Evolutionary conservation across 2,113 vertebrate genomes (phyloP).

Genomic region (Aythya baeri): DNA sequence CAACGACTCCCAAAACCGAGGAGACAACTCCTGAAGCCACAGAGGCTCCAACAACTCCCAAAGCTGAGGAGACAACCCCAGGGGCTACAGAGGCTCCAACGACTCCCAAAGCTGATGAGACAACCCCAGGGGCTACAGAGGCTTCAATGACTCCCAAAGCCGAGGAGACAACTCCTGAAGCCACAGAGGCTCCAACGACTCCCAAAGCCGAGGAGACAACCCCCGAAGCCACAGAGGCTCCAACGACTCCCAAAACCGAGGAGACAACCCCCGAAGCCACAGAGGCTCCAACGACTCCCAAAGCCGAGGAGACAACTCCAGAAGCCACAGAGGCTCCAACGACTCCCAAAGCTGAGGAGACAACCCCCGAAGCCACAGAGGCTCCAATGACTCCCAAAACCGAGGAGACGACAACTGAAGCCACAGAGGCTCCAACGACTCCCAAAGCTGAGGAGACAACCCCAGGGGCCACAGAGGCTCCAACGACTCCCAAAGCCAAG

Average conservation of each 20-base stretch:
- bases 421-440: neutral
- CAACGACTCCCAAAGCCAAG: neutral
- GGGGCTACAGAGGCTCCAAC: neutral
- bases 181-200: too few species aligned
- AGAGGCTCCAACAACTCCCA: fast-evolving
- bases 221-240: neutral
- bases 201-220: neutral
- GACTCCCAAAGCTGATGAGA: neutral
- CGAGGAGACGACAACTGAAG: neutral
- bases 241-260: neutral
- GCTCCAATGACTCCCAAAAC: fast-evolving
- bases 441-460: too few species aligned
- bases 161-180: too few species aligned
- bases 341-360: too few species aligned
- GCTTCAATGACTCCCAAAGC: neutral
- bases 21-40: neutral
- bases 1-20: neutral
- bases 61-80: neutral
- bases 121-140: neutral
- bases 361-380: too few species aligned
- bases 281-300: neutral
- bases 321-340: neutral
- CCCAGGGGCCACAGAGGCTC: too few species aligned
- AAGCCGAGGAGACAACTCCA: fast-evolving
- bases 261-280: too few species aligned